Conservation (phyloP, 2,797 vertebrate genomes). For the Gymnoscopelus braueri region DNA sequence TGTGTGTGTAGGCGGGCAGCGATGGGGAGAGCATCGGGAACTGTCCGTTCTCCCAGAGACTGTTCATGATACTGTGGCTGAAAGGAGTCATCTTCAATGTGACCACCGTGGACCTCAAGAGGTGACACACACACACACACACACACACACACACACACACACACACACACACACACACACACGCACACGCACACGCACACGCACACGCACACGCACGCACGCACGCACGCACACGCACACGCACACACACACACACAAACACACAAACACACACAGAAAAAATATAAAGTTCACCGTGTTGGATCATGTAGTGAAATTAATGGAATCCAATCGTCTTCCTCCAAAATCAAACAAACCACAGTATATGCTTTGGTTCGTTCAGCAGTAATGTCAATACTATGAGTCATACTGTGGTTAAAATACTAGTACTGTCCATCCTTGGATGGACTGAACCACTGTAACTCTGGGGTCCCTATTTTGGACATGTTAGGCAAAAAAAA, state of each 20-base stretch:
- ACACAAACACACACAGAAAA: neutral
- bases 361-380: too few species aligned
- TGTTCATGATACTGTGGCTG: conserved; percentile 98
- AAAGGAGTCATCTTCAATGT: conserved; percentile 96
- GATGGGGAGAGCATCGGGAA: conserved; percentile 95
- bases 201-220: conserved; percentile 7
- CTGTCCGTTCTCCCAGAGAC: conserved; percentile 95
- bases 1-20: conserved; percentile 85
- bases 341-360: too few species aligned
- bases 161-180: neutral
- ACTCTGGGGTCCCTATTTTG: too few species aligned
- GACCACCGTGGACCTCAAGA: conserved; percentile 94
- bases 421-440: too few species aligned
- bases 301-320: too few species aligned
- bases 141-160: conserved; percentile 4
- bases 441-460: too few species aligned
- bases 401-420: too few species aligned
- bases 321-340: too few species aligned
- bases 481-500: too few species aligned
- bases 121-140: conserved; percentile 74
- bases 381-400: too few species aligned
- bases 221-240: neutral
- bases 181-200: conserved; percentile 1
- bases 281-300: too few species aligned
- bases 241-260: neutral